Base-by-base conservation (phyloP, 2,888 invertebrate species). In the Lasioglossum morio region DNA sequence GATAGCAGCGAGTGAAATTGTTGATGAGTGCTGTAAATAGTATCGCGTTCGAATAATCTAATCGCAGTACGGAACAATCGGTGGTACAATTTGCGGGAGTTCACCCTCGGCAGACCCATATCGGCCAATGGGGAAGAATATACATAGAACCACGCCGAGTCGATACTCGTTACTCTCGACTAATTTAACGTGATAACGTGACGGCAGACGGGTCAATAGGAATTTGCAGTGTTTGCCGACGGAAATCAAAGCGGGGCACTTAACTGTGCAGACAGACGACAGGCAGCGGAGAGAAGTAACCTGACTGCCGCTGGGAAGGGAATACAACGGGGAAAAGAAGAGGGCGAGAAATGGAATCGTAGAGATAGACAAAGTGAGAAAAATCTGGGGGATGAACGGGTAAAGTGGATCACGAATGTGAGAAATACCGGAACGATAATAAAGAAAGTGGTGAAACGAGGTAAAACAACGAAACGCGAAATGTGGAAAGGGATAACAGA, bases 241-340 rank as follows among this genome's bases (percentile, higher is more conserved):
- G 91, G 92, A 93, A 94, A 94, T 94, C 94, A 94, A 93, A 94
- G 94, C 93, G 89, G 87, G 90, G 91, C 92, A 92, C 93, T 94
- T 94, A 94, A 92, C 92, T 86, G 89, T 92, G 91, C 89, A 82
- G 91, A 91, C 92, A 90, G 92, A 92, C 92, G 93, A 92, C 92
- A 91, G 91, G 88, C 90, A 87, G 89, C 78, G 88, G 85, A 86
- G 88, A 83, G 87, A 79, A 86, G 81, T 77, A 82, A 85, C 79
- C 88, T 84, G 87, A 81, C 83, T 85, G 79, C 86, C 66, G 60
- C 57, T n/a, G 73, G 76, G 43, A 40, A 75, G 83, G 75, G 70
- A 79, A 76, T 40, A 63, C 37, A 73, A 76, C 80, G 81, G 82
- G 83, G 82, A 87, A 78, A 81, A 82, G 73, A 82, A 66, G 48